phyloP scores from a whole-genome alignment of 1,140 invertebrate species.

The Drosophila asahinai region DNA sequence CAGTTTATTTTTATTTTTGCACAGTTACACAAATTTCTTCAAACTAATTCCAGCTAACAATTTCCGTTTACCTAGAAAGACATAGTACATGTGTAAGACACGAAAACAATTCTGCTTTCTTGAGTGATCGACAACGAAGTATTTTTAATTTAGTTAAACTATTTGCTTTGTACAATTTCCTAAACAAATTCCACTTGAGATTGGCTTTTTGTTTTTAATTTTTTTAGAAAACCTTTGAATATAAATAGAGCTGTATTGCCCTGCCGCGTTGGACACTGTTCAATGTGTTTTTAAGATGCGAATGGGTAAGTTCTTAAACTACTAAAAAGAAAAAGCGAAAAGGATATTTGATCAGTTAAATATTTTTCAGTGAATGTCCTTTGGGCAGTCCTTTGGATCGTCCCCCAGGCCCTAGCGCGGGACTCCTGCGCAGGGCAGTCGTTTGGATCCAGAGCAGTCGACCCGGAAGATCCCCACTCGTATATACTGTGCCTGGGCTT shows the following conservation, averaged over 20 bases:
- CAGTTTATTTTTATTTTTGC: not conserved
- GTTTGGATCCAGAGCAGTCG: slow-evolving; percentile 60
- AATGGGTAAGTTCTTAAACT: slow-evolving; percentile 52
- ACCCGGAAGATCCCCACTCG: slow-evolving; percentile 48
- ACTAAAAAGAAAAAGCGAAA: not conserved
- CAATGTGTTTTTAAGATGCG: slow-evolving; percentile 58
- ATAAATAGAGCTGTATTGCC: slow-evolving; percentile 44
- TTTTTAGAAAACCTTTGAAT: slow-evolving; percentile 7
- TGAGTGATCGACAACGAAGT: not conserved
- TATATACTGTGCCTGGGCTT: slow-evolving; percentile 59
- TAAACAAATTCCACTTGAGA: slow-evolving; percentile 24
- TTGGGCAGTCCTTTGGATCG: slow-evolving; percentile 60
- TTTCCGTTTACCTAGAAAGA: not conserved
- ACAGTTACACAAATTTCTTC: not conserved
- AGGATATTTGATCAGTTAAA: not conserved
- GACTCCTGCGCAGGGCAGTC: slow-evolving; percentile 50
- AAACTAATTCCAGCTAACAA: not conserved
- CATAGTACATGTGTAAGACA: slow-evolving; percentile 1
- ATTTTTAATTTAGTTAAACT: slow-evolving; percentile 40
- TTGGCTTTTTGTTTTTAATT: slow-evolving; percentile 35
- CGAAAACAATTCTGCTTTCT: not conserved
- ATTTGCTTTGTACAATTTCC: slow-evolving; percentile 2
- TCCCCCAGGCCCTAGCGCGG: slow-evolving; percentile 53
- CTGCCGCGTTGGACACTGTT: slow-evolving; percentile 25
- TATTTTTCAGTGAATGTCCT: slow-evolving; percentile 49